Evolutionary conservation across 2,113 vertebrate species (phyloP).

Genomic region (Pangasianodon gigas): DNA sequence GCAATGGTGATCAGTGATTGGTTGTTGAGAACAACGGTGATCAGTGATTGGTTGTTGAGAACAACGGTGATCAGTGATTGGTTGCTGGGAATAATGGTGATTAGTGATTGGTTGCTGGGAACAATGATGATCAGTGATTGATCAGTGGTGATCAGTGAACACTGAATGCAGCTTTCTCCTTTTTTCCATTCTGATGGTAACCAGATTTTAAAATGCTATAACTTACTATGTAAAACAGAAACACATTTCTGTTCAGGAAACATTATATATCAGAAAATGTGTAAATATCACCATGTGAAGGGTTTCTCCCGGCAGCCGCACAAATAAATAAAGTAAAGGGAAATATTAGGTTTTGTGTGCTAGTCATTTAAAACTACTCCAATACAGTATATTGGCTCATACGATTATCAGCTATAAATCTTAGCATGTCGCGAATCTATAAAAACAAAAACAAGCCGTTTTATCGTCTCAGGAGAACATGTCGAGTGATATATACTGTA

Average conservation of each 20-base stretch:
- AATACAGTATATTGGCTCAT: background rate
- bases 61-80: background rate
- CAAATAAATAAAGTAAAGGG: background rate
- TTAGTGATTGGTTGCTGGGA: background rate
- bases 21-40: background rate
- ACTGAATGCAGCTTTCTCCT: background rate
- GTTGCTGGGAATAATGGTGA: background rate
- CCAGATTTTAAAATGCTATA: background rate
- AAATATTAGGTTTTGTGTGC: background rate
- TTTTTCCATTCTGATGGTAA: background rate
- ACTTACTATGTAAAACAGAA: background rate
- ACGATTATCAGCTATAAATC: background rate
- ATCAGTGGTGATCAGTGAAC: background rate
- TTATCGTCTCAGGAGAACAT: background rate
- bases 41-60: background rate
- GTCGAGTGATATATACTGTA: background rate
- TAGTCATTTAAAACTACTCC: background rate
- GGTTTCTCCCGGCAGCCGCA: background rate
- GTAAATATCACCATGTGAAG: background rate
- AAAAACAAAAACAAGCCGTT: background rate
- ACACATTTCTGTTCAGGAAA: background rate
- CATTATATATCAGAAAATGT: background rate
- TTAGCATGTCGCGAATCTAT: background rate
- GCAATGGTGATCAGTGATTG: background rate
- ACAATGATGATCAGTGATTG: background rate